Percentiles rank a stretch among this genome's conserved stretches.
phyloP scores from a whole-genome alignment of 1,140 invertebrate genomes.

The Procambarus virginalis region DNA sequence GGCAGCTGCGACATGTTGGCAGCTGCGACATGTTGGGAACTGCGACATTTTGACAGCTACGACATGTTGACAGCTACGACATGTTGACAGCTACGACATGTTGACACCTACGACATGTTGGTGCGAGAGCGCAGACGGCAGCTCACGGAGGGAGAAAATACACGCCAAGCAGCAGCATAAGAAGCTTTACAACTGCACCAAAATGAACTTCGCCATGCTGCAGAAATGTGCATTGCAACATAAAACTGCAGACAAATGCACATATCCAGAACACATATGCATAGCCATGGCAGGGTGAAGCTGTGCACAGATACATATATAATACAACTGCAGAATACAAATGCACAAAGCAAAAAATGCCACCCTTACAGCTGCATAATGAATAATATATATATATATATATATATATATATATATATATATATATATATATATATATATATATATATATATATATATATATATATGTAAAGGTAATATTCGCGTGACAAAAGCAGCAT shows the following conservation, averaged over 20 bases:
- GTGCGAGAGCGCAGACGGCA: too few species aligned
- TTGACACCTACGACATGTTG: too few species aligned
- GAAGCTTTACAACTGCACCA: not conserved
- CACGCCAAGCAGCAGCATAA: not conserved
- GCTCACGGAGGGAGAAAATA: not conserved
- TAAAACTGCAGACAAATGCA: not conserved
- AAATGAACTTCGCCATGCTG: not conserved
- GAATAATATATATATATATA: not conserved
- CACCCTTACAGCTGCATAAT: not conserved
- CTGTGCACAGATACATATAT: too few species aligned
- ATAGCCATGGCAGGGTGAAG: not conserved
- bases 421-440: not conserved
- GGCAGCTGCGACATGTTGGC: too few species aligned
- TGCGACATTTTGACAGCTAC: not conserved
- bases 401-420: not conserved
- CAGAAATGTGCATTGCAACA: not conserved
- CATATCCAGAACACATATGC: not conserved
- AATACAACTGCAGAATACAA: not conserved
- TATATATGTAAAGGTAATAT: not conserved
- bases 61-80: not conserved
- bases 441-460: not conserved
- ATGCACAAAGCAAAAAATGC: not conserved
- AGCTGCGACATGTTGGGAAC: not conserved
- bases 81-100: too few species aligned
- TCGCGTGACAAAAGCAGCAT: not conserved